A percentile compares a stretch with the other conserved stretches of the same genome.
Conservation (phyloP, 2,888 invertebrate genomes). For the Cynaeus angustus region DNA sequence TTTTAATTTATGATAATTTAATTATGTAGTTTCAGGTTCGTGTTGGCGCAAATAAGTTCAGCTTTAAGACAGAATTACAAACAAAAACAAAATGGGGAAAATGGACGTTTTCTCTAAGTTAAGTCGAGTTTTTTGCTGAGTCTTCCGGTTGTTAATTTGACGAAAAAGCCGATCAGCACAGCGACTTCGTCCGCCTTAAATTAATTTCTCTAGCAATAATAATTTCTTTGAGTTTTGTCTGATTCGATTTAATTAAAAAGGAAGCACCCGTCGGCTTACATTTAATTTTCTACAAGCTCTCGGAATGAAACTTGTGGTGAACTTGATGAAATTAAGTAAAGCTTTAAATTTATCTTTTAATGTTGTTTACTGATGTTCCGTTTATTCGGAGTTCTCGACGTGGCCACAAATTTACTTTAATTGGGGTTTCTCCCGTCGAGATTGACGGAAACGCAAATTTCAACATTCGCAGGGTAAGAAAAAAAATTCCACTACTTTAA, state of each 20-base stretch:
- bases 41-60: slow-evolving; percentile 1
- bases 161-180: slow-evolving; percentile 3
- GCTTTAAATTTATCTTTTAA: slow-evolving; percentile 46
- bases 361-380: slow-evolving; percentile 45
- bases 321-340: slow-evolving; percentile 48
- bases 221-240: slow-evolving; percentile 37
- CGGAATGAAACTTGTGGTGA: slow-evolving; percentile 42
- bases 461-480: no score
- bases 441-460: neutral
- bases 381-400: slow-evolving; percentile 27
- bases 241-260: slow-evolving; percentile 48
- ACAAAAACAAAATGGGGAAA: no score
- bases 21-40: slow-evolving; percentile 15
- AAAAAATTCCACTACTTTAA: no score
- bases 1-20: slow-evolving; percentile 39
- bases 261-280: slow-evolving; percentile 40
- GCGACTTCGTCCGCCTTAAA: slow-evolving; percentile 11
- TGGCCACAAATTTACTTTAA: slow-evolving; percentile 35
- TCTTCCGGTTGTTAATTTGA: neutral
- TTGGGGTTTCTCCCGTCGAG: slow-evolving; percentile 17
- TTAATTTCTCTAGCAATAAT: slow-evolving; percentile 34
- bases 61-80: neutral
- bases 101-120: no score
- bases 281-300: slow-evolving; percentile 45
- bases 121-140: no score